Percentiles rank a stretch among this genome's conserved stretches.
Evolutionary conservation across 2,113 vertebrate species (phyloP).

Genomic region (Rhadina sibilatrix): DNA sequence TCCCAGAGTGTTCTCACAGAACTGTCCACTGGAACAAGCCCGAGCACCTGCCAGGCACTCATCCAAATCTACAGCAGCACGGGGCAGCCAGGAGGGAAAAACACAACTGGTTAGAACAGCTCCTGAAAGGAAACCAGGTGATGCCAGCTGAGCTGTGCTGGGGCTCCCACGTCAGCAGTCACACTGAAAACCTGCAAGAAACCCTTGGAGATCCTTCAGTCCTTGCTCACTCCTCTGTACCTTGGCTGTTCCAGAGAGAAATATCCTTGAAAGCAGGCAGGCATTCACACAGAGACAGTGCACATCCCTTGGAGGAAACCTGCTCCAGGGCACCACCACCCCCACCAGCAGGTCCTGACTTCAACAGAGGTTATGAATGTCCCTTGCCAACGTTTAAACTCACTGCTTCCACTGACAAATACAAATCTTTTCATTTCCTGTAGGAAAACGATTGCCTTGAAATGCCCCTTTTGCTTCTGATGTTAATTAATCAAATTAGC

Average conservation of each 20-base stretch:
- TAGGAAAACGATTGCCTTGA: not conserved
- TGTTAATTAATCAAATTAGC: conserved; percentile 27
- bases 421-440: not conserved
- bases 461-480: conserved; percentile 19
- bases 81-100: conserved; percentile 53
- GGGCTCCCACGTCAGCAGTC: not conserved
- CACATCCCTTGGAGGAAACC: not conserved
- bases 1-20: conserved; percentile 77
- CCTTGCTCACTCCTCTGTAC: not conserved
- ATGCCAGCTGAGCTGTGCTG: not conserved
- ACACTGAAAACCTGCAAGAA: not conserved
- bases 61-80: conserved; percentile 66
- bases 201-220: not conserved
- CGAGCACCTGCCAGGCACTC: conserved; percentile 75
- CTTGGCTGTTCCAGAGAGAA: not conserved
- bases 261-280: not conserved
- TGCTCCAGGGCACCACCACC: not conserved
- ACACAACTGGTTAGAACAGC: conserved; percentile 9
- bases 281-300: not conserved
- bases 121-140: not conserved
- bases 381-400: not conserved
- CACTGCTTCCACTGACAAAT: not conserved
- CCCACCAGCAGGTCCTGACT: not conserved
- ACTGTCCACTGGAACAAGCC: conserved; percentile 69
- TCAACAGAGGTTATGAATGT: not conserved